Percentiles rank a stretch among this genome's conserved stretches.
These are phyloP conservation scores for Thripadectes ignobilis DNA, from an alignment of 2,797 vertebrate species.

Conservation along the genomic window DNA sequence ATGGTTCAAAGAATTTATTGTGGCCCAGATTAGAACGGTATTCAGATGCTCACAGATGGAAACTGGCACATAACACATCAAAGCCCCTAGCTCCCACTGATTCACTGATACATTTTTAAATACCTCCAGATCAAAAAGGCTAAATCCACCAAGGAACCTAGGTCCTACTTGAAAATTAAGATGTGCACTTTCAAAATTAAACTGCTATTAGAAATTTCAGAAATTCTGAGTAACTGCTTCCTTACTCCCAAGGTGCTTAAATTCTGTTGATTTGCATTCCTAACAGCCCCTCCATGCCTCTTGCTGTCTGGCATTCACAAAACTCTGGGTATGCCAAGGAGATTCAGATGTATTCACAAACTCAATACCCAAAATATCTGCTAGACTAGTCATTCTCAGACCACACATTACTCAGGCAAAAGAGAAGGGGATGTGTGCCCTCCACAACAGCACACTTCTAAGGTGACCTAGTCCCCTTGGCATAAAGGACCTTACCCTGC, in stretches of 20 bases:
- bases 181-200: neutral
- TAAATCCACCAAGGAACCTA: neutral
- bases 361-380: neutral
- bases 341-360: neutral
- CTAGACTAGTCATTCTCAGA: neutral
- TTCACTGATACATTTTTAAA: constrained; percentile 1
- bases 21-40: neutral
- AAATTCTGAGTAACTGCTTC: neutral
- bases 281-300: neutral
- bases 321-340: neutral
- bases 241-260: neutral
- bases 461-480: neutral
- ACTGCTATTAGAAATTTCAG: neutral
- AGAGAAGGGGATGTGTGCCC: neutral
- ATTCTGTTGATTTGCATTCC: neutral
- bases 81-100: neutral
- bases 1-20: neutral
- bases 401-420: neutral
- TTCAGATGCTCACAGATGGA: neutral
- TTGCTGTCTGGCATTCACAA: neutral
- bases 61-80: neutral
- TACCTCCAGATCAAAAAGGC: neutral
- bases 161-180: neutral
- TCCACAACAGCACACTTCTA: neutral
- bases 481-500: neutral